Percentiles rank a stretch among this genome's conserved stretches.
Evolutionary conservation across 2,113 vertebrate species (phyloP).

Genomic region (Plecotus auritus): DNA sequence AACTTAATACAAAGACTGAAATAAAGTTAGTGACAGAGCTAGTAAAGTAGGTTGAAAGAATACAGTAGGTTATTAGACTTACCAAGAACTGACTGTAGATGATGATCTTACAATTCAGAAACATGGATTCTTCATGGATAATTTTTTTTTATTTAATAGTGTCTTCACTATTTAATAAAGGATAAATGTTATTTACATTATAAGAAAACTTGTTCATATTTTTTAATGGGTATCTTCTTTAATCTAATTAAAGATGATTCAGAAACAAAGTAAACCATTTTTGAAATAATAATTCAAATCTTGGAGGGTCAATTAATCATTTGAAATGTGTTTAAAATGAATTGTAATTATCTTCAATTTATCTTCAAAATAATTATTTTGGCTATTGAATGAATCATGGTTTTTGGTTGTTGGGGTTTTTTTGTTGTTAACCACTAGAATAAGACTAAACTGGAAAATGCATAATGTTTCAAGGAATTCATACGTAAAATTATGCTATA

Average conservation of each 20-base stretch:
- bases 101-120: not conserved
- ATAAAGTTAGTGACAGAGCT: not conserved
- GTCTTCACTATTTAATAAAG: not conserved
- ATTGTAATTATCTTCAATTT: not conserved
- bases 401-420: not conserved
- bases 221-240: not conserved
- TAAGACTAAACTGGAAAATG: not conserved
- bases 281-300: conserved; percentile 4
- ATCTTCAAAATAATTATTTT: not conserved
- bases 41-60: not conserved
- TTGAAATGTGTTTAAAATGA: conserved; percentile 6
- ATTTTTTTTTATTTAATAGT: not conserved
- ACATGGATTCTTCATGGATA: not conserved
- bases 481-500: not conserved
- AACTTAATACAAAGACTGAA: not conserved
- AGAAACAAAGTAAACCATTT: not conserved
- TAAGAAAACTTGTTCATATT: not conserved
- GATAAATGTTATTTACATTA: not conserved
- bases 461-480: not conserved
- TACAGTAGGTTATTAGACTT: not conserved
- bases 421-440: not conserved
- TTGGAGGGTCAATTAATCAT: not conserved
- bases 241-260: not conserved
- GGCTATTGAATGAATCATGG: not conserved
- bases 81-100: not conserved